phyloP scores from a whole-genome alignment of 2,797 vertebrate species.

The Rhynchonycteris naso region DNA sequence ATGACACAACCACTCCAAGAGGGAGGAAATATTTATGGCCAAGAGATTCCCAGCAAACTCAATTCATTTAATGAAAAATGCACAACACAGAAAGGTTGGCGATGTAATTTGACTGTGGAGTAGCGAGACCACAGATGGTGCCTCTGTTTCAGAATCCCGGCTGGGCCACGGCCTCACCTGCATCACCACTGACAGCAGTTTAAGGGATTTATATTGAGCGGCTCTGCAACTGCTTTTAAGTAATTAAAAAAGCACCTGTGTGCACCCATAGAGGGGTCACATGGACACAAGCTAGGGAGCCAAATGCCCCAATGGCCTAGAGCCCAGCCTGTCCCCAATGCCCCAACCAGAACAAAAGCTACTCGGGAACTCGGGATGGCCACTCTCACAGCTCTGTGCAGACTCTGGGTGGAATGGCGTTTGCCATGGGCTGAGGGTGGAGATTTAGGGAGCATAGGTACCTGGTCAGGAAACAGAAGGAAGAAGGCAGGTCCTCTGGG shows the following conservation, averaged over 20 bases:
- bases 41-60: constrained; percentile 65
- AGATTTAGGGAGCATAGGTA: neutral
- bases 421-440: rapidly evolving
- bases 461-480: rapidly evolving
- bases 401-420: neutral
- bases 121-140: constrained; percentile 39
- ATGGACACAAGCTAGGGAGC: neutral
- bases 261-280: neutral
- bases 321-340: rapidly evolving
- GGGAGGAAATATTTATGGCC: constrained; percentile 64
- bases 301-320: rapidly evolving
- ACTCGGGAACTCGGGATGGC: no score
- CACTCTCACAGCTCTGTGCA: rapidly evolving
- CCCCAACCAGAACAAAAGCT: neutral
- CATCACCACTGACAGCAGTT: constrained; percentile 20
- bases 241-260: constrained; percentile 69
- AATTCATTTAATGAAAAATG: constrained; percentile 68
- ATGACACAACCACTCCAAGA: neutral
- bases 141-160: neutral
- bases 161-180: neutral
- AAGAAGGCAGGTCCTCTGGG: neutral
- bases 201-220: constrained; percentile 58
- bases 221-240: constrained; percentile 26
- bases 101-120: constrained; percentile 53
- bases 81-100: neutral